Conservation (phyloP, 2,113 vertebrate species). For the Rhipidura dahli region DNA sequence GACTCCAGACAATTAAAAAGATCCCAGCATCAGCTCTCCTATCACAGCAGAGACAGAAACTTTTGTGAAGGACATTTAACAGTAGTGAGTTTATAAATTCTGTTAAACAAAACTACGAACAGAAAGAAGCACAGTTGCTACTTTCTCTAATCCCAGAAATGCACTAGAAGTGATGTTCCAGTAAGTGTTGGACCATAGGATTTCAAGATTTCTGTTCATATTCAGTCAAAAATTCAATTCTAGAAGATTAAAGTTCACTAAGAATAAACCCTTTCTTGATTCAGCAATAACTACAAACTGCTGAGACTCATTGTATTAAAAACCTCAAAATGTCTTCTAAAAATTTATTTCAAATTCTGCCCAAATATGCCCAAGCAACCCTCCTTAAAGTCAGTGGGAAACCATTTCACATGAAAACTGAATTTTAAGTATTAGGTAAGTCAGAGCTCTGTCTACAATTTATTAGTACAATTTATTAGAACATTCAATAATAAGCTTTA, state of each 20-base stretch:
- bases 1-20: background rate
- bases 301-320: background rate
- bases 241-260: background rate
- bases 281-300: background rate
- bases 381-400: background rate
- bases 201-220: background rate
- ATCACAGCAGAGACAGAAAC: background rate
- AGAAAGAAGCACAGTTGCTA: background rate
- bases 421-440: background rate
- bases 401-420: background rate
- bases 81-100: background rate
- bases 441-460: background rate
- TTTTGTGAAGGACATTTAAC: background rate
- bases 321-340: fast-evolving
- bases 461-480: background rate
- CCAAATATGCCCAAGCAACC: background rate
- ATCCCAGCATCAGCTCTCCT: background rate
- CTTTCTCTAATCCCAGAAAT: background rate
- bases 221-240: background rate
- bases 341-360: background rate
- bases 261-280: background rate
- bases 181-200: background rate
- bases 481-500: background rate
- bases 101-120: background rate
- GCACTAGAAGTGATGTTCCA: background rate